Evolutionary conservation across 2,797 vertebrate species (phyloP).

Genomic region (Synanceia verrucosa): DNA sequence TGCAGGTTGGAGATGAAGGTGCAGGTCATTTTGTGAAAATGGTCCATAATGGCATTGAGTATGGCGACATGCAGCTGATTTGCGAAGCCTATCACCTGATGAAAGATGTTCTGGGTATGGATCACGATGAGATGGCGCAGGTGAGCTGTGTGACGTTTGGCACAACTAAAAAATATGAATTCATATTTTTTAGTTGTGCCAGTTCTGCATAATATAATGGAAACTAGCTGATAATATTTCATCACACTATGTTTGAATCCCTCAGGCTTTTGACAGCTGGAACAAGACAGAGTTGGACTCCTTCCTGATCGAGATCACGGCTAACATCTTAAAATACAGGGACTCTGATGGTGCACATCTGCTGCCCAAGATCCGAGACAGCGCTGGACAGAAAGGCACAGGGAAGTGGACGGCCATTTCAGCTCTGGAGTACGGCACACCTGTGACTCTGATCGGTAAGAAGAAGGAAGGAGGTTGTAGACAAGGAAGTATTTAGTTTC

Average conservation of each 20-base stretch:
- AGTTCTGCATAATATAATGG: neutral
- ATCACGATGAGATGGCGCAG: slow-evolving; percentile 92
- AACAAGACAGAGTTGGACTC: slow-evolving; percentile 98
- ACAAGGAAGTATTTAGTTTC: slow-evolving; percentile 51
- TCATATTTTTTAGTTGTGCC: too few relatives aligned
- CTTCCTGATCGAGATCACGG: slow-evolving; percentile 98
- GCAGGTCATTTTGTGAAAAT: slow-evolving; percentile 98
- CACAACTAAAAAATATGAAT: too few relatives aligned
- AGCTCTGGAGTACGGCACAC: slow-evolving; percentile 93
- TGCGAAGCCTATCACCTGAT: slow-evolving; percentile 98
- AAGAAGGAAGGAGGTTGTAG: slow-evolving; percentile 13
- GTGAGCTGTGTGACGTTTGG: too few relatives aligned
- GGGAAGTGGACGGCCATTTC: slow-evolving; percentile 99
- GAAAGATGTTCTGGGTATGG: slow-evolving; percentile 92
- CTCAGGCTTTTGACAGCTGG: slow-evolving; percentile 90
- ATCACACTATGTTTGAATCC: neutral
- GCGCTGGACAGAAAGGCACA: slow-evolving; percentile 97
- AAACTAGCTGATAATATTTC: neutral
- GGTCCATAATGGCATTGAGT: slow-evolving; percentile 99
- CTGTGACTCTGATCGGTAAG: slow-evolving; percentile 96
- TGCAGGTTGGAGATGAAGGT: slow-evolving; percentile 96
- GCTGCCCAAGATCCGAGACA: slow-evolving; percentile 95
- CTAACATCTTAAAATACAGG: slow-evolving; percentile 91
- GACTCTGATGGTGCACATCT: slow-evolving; percentile 87
- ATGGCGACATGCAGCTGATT: slow-evolving; percentile 99